phyloP scores from a whole-genome alignment of 2,113 vertebrate genomes.

The Pseudolaguvia tuberculata region DNA sequence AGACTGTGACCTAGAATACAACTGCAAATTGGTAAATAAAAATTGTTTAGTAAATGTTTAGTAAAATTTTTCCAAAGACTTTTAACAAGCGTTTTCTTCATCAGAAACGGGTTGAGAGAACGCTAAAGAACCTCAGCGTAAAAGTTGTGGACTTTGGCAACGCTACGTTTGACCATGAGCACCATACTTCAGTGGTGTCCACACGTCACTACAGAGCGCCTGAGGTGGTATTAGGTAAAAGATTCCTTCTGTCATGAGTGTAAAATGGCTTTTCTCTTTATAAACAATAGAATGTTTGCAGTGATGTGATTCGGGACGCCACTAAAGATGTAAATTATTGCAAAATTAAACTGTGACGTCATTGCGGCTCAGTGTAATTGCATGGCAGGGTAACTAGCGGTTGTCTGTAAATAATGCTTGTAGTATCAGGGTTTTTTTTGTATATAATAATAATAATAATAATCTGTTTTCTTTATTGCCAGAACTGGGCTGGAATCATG shows the following conservation, averaged over 20 bases:
- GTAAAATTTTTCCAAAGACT: too few species aligned
- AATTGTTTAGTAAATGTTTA: background rate
- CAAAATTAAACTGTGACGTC: too few species aligned
- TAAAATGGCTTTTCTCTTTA: too few species aligned
- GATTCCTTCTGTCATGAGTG: background rate
- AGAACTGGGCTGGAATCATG: conserved; percentile 92
- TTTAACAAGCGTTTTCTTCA: conserved; percentile 24
- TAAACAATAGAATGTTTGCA: too few species aligned
- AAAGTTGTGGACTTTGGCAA: conserved; percentile 96
- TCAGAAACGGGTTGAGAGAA: conserved; percentile 88
- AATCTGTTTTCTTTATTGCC: conserved; percentile 16
- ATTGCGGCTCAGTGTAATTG: too few species aligned
- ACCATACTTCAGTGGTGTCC: conserved; percentile 93
- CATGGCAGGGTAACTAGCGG: too few species aligned
- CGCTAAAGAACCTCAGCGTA: conserved; percentile 82
- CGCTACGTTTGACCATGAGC: conserved; percentile 91
- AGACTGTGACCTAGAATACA: conserved; percentile 84
- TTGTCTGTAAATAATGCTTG: too few species aligned
- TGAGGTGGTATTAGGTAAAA: conserved; percentile 90
- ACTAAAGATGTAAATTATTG: too few species aligned
- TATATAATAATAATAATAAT: too few species aligned
- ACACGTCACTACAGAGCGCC: conserved; percentile 94
- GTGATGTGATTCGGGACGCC: too few species aligned
- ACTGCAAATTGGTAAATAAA: conserved; percentile 78
- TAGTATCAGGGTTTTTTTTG: too few species aligned